A percentile compares a stretch with the other conserved stretches of the same genome.
Conservation (phyloP, 2,888 invertebrate genomes). For the Epinotia demarniana region DNA sequence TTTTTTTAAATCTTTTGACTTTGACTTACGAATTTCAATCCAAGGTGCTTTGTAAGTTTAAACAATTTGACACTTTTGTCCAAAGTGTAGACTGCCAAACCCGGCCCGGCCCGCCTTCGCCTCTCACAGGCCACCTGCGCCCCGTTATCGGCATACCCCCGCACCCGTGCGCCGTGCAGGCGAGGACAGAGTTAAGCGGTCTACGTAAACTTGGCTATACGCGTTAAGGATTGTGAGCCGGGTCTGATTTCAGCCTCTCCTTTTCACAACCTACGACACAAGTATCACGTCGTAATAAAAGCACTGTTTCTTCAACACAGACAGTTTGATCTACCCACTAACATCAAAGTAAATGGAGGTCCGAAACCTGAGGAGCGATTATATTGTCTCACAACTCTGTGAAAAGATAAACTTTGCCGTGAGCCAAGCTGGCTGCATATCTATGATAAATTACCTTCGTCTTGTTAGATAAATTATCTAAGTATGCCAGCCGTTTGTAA, state of each 20-base stretch:
- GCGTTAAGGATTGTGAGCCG: not conserved
- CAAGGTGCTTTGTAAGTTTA: no score
- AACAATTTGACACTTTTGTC: no score
- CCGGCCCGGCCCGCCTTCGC: no score
- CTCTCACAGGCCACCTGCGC: no score
- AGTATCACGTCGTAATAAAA: constrained; percentile 1
- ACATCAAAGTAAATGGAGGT: constrained; percentile 21
- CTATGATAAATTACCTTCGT: constrained; percentile 28
- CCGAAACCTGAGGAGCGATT: constrained; percentile 28
- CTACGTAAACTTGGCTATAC: no score
- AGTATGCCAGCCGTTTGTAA: constrained; percentile 6
- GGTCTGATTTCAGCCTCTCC: not conserved
- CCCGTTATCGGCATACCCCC: no score
- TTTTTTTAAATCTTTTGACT: no score
- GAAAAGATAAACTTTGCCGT: constrained; percentile 14
- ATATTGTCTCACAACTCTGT: constrained; percentile 21
- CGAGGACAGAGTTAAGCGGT: no score
- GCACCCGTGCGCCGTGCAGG: no score
- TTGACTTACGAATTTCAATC: no score
- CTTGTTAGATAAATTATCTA: constrained; percentile 9
- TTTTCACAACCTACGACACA: constrained; percentile 1
- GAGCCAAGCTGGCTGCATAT: not conserved
- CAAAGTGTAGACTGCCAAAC: no score
- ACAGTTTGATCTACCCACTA: constrained; percentile 8
- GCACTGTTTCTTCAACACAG: not conserved